Evolutionary conservation across 2,113 vertebrate genomes (phyloP).

Genomic region (Siniperca knerii): DNA sequence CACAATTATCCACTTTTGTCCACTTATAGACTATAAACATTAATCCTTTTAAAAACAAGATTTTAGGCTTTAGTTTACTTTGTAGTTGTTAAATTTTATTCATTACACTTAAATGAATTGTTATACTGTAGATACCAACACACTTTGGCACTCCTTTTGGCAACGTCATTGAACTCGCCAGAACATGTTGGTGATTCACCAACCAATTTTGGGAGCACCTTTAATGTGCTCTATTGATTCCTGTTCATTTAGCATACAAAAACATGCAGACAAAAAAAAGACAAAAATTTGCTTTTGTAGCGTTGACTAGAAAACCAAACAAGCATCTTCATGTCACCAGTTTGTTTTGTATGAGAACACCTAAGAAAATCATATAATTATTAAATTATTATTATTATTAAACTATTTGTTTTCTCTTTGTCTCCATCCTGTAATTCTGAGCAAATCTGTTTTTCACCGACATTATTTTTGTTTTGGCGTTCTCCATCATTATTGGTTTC

Average conservation of each 20-base stretch:
- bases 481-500: constrained; percentile 37
- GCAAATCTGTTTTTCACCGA: constrained; percentile 3
- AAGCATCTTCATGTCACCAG: neutral
- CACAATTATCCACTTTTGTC: neutral
- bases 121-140: neutral
- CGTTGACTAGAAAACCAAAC: neutral
- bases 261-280: too few relatives aligned
- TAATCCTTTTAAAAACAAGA: neutral
- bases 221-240: neutral
- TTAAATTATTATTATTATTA: too few relatives aligned
- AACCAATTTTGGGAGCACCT: neutral
- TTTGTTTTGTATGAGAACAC: neutral
- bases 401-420: neutral
- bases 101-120: neutral
- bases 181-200: neutral
- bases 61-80: neutral
- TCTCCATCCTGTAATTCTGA: neutral
- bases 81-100: neutral
- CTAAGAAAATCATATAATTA: neutral
- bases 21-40: neutral
- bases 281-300: neutral
- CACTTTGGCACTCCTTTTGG: neutral
- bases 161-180: neutral
- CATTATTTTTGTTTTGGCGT: constrained; percentile 25
- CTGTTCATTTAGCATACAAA: neutral